Conservation (phyloP, 2,797 vertebrate genomes). For the Scolopax bukidnonensis region DNA sequence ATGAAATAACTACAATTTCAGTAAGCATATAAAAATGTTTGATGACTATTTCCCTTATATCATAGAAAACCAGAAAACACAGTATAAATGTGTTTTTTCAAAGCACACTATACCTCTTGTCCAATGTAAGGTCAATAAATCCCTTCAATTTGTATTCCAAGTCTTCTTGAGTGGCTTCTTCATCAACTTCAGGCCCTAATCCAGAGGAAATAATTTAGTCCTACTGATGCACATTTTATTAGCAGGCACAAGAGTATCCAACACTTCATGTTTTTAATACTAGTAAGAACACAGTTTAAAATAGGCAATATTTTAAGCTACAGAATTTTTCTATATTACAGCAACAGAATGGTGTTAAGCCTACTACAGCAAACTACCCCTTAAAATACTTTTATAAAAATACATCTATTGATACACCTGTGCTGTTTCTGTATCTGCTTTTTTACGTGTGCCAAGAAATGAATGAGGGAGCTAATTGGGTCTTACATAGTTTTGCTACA, state of each 20-base stretch:
- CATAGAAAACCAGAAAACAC: background rate
- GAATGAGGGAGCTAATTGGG: fast-evolving
- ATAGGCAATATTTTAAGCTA: background rate
- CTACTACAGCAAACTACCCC: background rate
- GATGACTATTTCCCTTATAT: background rate
- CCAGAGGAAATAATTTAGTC: slow-evolving; percentile 1
- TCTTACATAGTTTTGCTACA: background rate
- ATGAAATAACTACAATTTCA: background rate
- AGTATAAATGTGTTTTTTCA: background rate
- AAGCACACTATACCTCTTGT: slow-evolving; percentile 87
- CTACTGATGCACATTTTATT: background rate
- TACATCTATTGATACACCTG: no score
- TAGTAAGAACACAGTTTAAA: background rate
- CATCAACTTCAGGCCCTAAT: slow-evolving; percentile 88
- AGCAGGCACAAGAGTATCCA: background rate
- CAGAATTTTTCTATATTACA: background rate
- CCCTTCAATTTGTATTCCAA: slow-evolving; percentile 95
- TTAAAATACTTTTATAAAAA: background rate
- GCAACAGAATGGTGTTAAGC: background rate
- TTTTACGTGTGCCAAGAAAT: background rate
- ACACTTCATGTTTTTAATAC: background rate
- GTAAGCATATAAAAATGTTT: background rate
- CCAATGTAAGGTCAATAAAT: slow-evolving; percentile 93
- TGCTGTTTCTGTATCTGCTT: background rate
- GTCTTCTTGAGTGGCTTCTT: slow-evolving; percentile 92